Evolutionary conservation across 1,140 invertebrate genomes (phyloP), one percentile per base, ranked within the genome.

Genomic region (Calycopis cecrops): DNA sequence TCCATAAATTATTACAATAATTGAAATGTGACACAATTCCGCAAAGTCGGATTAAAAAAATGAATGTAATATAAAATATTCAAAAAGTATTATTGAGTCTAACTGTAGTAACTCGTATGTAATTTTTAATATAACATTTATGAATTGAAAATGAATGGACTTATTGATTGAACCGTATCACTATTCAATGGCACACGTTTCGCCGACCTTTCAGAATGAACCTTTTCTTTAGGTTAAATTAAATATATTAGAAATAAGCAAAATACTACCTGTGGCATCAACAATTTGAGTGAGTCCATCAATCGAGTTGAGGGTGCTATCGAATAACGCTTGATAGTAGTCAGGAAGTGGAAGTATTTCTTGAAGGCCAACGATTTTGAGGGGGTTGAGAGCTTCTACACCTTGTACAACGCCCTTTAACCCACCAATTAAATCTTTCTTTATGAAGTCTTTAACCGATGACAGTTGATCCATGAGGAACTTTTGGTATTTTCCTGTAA

Each of bases 401-500:
- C 62, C 71, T 4, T 62, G 35, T n/a, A 85, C 66, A 21, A 76
- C 68, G 1, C 55, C 65, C 6, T 67, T 72, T 9, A 86, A 65
- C 10, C 78, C 76, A 10, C 79, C 79, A 2, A 87, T 71, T 11
- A 93, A 59, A 12, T 90, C 78, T 35, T 90, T 84, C 59, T 89
- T 89, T 14, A 92, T 75, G 63, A 90, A 93, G 48, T 92, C 80
- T 9, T 89, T 88, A 4, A 90, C 74, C 0, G 65, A 65, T 11
- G 71, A 64, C 28, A 92, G 50, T 67, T 89, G 86, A 1, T 76
- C 66, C 1, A 76, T 67, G 14, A 92, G 76, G 66, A 90, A 88
- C 17, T 84, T 60, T 35, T 76, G 79, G 55, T 88, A 90, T 71
- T 86, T 84, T 3, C 86, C 88, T 90, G 60, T n/a, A 69, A 55